phyloP scores from a whole-genome alignment of 2,113 vertebrate genomes.

The Rhinolophus sinicus region DNA sequence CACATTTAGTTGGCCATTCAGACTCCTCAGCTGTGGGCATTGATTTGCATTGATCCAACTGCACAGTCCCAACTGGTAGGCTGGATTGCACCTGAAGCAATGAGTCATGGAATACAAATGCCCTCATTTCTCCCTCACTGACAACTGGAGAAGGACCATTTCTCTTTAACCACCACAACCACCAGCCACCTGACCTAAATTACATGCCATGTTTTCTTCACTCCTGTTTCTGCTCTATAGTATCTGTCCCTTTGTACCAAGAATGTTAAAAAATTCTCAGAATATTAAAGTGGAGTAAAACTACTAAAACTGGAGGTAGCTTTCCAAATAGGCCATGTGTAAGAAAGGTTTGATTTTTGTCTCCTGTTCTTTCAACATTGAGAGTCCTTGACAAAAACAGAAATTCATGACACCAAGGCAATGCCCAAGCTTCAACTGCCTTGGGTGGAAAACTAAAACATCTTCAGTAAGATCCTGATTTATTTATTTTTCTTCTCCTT shows the following conservation, averaged over 20 bases:
- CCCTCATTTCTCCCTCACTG: not conserved
- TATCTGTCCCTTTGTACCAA: not conserved
- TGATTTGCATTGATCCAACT: not conserved
- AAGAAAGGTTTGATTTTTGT: not conserved
- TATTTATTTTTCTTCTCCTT: conserved; percentile 35
- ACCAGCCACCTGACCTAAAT: not conserved
- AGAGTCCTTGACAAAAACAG: not conserved
- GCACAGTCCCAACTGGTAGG: not conserved
- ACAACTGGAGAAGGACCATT: not conserved
- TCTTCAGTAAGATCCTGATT: not conserved
- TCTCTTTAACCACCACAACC: not conserved
- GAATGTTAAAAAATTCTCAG: not conserved
- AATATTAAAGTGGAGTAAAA: not conserved
- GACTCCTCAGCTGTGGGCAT: not conserved
- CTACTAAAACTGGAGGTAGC: not conserved
- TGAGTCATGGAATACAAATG: not conserved
- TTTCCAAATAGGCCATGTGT: not conserved
- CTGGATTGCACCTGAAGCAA: not conserved
- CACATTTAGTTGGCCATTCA: not conserved
- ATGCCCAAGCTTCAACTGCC: not conserved
- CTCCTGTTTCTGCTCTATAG: not conserved
- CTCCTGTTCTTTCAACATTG: not conserved
- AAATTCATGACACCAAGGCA: not conserved
- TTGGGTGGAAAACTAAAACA: not conserved
- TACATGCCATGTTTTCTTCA: not conserved